Percentiles rank a stretch among this genome's conserved stretches.
phyloP scores from a whole-genome alignment of 2,797 vertebrate species.

The Coregonus suidteri region DNA sequence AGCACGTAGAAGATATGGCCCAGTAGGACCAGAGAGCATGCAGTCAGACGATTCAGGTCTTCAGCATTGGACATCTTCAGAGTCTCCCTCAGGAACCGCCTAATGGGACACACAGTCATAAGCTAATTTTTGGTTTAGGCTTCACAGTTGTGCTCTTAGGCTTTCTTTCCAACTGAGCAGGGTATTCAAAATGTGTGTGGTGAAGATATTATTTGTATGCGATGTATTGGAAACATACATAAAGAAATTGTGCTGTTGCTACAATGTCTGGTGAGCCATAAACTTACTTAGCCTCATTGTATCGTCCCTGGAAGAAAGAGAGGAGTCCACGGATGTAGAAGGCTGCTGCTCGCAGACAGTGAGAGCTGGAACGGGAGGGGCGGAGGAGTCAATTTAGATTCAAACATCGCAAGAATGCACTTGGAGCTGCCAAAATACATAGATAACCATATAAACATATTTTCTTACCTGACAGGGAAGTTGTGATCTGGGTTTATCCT shows the following conservation, averaged over 20 bases:
- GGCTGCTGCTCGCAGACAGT: conserved; percentile 85
- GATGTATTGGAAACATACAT: neutral
- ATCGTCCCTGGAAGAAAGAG: conserved; percentile 89
- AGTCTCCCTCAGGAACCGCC: conserved; percentile 85
- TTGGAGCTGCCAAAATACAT: neutral
- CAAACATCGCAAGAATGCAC: neutral
- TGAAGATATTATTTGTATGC: neutral
- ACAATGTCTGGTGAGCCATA: neutral
- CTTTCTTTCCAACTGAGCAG: neutral
- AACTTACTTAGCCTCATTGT: conserved; percentile 91
- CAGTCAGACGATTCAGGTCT: conserved; percentile 86
- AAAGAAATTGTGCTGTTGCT: neutral
- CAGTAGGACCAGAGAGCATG: conserved; percentile 86
- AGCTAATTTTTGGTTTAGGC: neutral
- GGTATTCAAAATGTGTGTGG: neutral
- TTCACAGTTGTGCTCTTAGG: neutral
- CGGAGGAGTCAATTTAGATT: neutral
- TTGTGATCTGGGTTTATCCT: conserved; percentile 90
- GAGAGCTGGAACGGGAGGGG: conserved; percentile 72
- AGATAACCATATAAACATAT: neutral
- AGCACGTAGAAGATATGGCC: conserved; percentile 91
- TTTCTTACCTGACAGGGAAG: conserved; percentile 84
- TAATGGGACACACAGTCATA: conserved; percentile 44
- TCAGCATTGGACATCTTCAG: conserved; percentile 91
- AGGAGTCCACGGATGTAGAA: conserved; percentile 89